Base-by-base conservation (phyloP, 2,888 invertebrate genomes). In the Cephus spinipes region DNA sequence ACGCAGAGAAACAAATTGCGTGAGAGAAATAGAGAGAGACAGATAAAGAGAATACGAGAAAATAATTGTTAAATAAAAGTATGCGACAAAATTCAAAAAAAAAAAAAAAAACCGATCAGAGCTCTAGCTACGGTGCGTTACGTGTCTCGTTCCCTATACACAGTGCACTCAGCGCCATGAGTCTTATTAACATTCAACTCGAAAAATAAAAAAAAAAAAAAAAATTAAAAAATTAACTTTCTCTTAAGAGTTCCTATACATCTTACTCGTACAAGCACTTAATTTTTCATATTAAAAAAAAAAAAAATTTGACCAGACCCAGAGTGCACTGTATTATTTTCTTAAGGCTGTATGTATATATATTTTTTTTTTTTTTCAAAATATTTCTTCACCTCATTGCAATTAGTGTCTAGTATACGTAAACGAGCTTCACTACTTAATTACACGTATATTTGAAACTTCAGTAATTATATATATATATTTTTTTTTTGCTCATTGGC, bases 21-120 rank as follows among this genome's bases (percentile, higher is more conserved):
- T 55, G 55, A 55, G 23, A 23, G 55, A 23, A 2, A 40, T 15
- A 40, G 76, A 77, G 76, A 73, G 77, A 69, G 76, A 76, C 76
- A 55, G 33, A 73, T 73, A 40, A 34, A 74, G 77, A 76, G 35
- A 55, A 33, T 74, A 74, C 31, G 12, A n/a, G 32, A 74, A 74
- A 11, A 35, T n/a, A 12, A n/a, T n/a, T 30, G 4, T 11, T n/a
- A 40, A 74, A 74, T 30, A 35, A 55, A 40, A 35, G 36, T 73
- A 76, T 36, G 71, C 55, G 55, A 55, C 55, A 23, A 55, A 55
- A 55, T 55, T 55, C 9, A 15, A 40, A 12, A 36, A 15, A 36
- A 12, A 36, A 23, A 40, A 4, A 36, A 40, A 55, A 55, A 55
- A 23, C 55, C 23, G 23, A 55, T 9, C 55, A 55, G 55, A 55